These are phyloP conservation scores for Odontocolon sp. DNA, from an alignment of 2,888 invertebrate species.

Conservation along the genomic window DNA sequence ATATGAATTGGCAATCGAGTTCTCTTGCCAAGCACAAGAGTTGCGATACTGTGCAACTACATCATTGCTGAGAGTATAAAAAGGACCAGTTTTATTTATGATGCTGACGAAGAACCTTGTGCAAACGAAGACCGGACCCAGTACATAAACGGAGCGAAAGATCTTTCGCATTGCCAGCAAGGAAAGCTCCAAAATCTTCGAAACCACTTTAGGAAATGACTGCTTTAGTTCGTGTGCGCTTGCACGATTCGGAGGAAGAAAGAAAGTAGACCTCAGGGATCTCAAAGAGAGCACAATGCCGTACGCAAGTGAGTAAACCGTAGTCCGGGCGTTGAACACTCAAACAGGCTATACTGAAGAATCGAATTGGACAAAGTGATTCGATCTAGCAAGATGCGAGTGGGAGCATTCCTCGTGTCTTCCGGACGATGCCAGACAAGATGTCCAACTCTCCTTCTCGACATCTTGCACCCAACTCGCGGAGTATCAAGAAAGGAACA, in stretches of 20 bases:
- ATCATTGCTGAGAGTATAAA: background rate
- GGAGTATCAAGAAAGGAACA: background rate
- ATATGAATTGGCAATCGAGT: constrained; percentile 30
- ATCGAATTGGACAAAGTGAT: constrained; percentile 55
- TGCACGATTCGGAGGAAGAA: constrained; percentile 30
- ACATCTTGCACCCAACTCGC: background rate
- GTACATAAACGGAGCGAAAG: background rate
- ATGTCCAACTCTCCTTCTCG: constrained; percentile 19
- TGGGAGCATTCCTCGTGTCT: constrained; percentile 8
- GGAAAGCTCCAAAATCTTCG: constrained; percentile 43
- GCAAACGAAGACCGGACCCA: background rate
- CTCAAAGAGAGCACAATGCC: constrained; percentile 38
- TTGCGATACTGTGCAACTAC: background rate
- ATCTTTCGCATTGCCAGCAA: constrained; percentile 32
- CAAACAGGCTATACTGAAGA: constrained; percentile 42
- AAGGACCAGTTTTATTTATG: constrained; percentile 34
- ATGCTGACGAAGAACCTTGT: constrained; percentile 21
- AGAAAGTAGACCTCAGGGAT: constrained; percentile 40
- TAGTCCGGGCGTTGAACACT: constrained; percentile 43
- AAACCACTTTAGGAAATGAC: constrained; percentile 58
- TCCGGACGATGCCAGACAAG: background rate
- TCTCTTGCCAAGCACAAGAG: background rate
- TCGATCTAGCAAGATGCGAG: constrained; percentile 35
- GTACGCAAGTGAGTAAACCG: constrained; percentile 41
- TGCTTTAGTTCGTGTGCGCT: constrained; percentile 7